Conservation (phyloP, 2,888 invertebrate species). For the Tetrapedia diversipes region DNA sequence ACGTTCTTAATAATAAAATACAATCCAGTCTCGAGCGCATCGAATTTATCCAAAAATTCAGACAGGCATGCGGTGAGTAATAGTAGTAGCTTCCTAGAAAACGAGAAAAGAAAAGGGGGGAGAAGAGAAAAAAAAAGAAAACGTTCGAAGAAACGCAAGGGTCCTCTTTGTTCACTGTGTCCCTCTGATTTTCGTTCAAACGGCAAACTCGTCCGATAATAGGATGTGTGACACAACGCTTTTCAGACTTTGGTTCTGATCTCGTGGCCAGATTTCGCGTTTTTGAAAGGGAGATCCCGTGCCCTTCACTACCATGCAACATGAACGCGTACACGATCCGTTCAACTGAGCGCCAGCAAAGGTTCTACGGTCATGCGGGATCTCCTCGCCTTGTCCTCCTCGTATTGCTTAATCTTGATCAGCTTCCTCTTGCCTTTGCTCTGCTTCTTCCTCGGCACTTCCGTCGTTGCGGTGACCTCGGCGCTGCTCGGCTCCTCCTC, state of each 20-base stretch:
- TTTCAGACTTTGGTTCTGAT: conserved; percentile 79
- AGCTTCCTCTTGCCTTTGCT: conserved; percentile 80
- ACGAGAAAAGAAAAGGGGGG: too few species aligned
- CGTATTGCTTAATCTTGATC: conserved; percentile 78
- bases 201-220: conserved; percentile 38
- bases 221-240: conserved; percentile 58
- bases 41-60: conserved; percentile 22
- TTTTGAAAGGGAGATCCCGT: conserved; percentile 70
- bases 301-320: conserved; percentile 67
- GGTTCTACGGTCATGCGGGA: conserved; percentile 79
- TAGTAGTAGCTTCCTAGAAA: neutral
- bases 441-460: conserved; percentile 78
- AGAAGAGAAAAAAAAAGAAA: too few species aligned
- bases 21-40: conserved; percentile 4
- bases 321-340: conserved; percentile 35
- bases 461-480: conserved; percentile 70
- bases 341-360: conserved; percentile 80
- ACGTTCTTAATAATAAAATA: neutral
- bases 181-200: conserved; percentile 32
- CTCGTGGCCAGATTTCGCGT: conserved; percentile 76
- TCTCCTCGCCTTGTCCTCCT: conserved; percentile 80
- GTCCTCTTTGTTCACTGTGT: conserved; percentile 6
- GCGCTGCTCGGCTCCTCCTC: conserved; percentile 81
- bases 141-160: conserved; percentile 16
- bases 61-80: too few species aligned